Conservation (phyloP, 2,888 invertebrate species). For the Ophion costatus region DNA sequence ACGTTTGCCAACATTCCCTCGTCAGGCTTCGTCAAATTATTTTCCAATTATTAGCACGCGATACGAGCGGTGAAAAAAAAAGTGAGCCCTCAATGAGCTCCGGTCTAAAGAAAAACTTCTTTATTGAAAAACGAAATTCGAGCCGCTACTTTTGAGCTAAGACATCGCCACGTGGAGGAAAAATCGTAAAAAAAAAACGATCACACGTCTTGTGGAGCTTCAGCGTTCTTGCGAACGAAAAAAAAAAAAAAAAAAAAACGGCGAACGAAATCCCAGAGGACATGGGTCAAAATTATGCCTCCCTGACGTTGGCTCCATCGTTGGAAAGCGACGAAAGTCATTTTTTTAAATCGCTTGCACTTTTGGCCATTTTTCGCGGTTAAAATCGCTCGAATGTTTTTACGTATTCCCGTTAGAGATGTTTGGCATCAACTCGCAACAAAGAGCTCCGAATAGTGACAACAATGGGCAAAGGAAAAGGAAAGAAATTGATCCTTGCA, state of each 20-base stretch:
- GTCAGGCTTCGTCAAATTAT: not conserved
- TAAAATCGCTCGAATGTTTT: too few relatives aligned
- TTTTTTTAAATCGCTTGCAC: too few relatives aligned
- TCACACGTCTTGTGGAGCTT: not conserved
- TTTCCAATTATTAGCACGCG: not conserved
- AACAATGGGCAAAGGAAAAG: too few relatives aligned
- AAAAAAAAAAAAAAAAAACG: not conserved
- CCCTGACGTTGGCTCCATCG: not conserved
- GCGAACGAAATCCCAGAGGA: slow-evolving; percentile 1
- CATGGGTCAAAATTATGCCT: slow-evolving; percentile 4
- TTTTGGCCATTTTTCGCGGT: too few relatives aligned
- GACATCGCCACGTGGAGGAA: not conserved
- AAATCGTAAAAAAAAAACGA: not conserved
- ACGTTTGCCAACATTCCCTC: not conserved
- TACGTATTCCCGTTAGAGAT: too few relatives aligned
- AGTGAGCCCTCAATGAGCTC: not conserved
- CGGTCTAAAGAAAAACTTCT: not conserved
- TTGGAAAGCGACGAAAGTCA: too few relatives aligned
- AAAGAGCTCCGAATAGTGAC: too few relatives aligned
- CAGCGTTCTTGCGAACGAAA: not conserved
- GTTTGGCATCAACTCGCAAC: too few relatives aligned
- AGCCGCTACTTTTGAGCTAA: not conserved
- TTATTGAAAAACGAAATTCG: not conserved
- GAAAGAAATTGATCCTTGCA: too few relatives aligned
- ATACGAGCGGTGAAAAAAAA: not conserved